phyloP scores from a whole-genome alignment of 2,797 vertebrate genomes.

The Miichthys miiuy region DNA sequence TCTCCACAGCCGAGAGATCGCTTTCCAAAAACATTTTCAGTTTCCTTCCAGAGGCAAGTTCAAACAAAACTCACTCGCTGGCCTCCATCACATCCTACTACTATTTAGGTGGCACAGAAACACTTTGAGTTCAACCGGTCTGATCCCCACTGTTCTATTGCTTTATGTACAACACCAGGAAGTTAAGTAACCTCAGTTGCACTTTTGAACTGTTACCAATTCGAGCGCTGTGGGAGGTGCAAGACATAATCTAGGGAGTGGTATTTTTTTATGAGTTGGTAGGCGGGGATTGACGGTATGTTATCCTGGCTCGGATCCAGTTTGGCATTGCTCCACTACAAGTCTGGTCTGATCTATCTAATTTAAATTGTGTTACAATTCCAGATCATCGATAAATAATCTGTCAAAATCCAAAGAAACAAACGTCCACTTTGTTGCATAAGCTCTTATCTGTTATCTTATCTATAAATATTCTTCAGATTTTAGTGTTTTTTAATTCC shows the following conservation, averaged over 20 bases:
- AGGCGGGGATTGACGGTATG: constrained; percentile 53
- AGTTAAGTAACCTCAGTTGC: constrained; percentile 26
- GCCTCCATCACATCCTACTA: background rate
- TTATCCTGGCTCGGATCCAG: constrained; percentile 39
- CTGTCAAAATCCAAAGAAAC: background rate
- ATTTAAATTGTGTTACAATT: background rate
- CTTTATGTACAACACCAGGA: constrained; percentile 50
- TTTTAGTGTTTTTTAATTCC: background rate
- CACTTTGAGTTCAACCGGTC: constrained; percentile 18
- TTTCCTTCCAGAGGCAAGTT: constrained; percentile 27
- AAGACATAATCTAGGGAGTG: constrained; percentile 27
- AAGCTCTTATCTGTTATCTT: background rate
- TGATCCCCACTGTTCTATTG: constrained; percentile 45
- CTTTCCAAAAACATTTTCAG: constrained; percentile 19
- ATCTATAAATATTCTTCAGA: background rate
- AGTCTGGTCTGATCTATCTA: constrained; percentile 38
- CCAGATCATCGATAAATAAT: background rate
- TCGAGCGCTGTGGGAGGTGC: constrained; percentile 8
- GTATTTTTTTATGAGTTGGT: constrained; percentile 4
- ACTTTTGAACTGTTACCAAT: constrained; percentile 43
- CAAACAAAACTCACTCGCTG: constrained; percentile 37
- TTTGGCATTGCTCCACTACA: constrained; percentile 33
- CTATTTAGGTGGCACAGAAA: constrained; percentile 22
- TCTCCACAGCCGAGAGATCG: background rate
- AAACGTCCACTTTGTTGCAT: background rate